Evolutionary conservation across 2,113 vertebrate species (phyloP).

Genomic region (Nothobranchius kuhntae): DNA sequence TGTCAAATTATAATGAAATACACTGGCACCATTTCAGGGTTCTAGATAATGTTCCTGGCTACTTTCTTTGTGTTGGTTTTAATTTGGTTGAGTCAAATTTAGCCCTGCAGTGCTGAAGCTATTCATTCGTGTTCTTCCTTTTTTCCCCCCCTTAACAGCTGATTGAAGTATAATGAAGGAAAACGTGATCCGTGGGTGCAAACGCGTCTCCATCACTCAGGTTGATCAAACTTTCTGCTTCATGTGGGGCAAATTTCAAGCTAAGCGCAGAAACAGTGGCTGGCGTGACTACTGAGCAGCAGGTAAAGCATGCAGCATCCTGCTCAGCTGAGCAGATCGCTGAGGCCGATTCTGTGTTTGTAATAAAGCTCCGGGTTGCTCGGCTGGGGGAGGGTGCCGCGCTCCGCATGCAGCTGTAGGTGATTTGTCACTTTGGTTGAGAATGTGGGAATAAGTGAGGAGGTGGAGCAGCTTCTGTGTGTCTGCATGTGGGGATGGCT

Average conservation of each 20-base stretch:
- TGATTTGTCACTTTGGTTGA: conserved; percentile 56
- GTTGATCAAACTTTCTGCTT: conserved; percentile 30
- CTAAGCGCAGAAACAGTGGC: conserved; percentile 64
- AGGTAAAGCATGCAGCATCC: conserved; percentile 44
- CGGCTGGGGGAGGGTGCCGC: conserved; percentile 1
- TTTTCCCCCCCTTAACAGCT: conserved; percentile 27
- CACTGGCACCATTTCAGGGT: conserved; percentile 38
- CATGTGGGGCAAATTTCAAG: conserved; percentile 46
- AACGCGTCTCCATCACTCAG: conserved; percentile 43
- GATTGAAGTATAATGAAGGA: conserved; percentile 41
- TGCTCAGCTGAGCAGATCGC: conserved; percentile 40
- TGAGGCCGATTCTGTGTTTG: conserved; percentile 24
- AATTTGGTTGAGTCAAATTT: conserved; percentile 49
- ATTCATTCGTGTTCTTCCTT: conserved; percentile 38
- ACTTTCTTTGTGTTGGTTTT: conserved; percentile 47
- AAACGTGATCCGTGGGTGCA: conserved; percentile 21
- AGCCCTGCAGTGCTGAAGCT: conserved; percentile 42
- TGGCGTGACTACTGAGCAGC: conserved; percentile 35
- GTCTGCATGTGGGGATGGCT: conserved; percentile 30
- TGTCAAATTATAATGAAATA: conserved; percentile 59
- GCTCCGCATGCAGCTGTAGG: conserved; percentile 50
- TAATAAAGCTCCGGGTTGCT: conserved; percentile 55
- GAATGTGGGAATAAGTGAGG: conserved; percentile 38
- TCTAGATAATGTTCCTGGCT: conserved; percentile 53
- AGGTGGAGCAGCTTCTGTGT: conserved; percentile 31